Evolutionary conservation across 2,888 invertebrate species (phyloP).

Genomic region (Pristionchus arcanus): DNA sequence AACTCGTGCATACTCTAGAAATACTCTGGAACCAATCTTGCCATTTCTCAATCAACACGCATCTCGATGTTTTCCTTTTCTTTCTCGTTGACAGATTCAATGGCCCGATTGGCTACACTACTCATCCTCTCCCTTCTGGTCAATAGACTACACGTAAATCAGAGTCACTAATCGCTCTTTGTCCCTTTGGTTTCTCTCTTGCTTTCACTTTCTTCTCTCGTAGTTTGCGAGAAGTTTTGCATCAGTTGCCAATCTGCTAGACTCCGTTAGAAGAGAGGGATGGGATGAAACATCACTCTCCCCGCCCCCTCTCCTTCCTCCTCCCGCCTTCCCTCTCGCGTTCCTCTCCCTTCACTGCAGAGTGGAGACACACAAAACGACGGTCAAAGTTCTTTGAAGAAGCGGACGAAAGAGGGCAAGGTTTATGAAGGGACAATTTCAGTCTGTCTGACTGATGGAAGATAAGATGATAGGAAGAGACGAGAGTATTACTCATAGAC

Average conservation of each 20-base stretch:
- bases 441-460: too few species aligned
- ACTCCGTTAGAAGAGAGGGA: neutral
- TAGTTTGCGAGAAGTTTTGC: neutral
- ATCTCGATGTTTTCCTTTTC: neutral
- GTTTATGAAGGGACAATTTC: neutral
- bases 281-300: neutral
- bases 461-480: too few species aligned
- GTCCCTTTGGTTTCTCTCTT: neutral
- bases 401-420: neutral
- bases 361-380: neutral
- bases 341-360: neutral
- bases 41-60: neutral
- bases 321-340: neutral
- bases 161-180: neutral
- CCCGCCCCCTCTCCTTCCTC: neutral
- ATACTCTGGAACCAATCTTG: neutral
- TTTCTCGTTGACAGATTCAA: neutral
- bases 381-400: neutral
- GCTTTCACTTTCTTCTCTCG: conserved; percentile 9
- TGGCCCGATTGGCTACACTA: conserved; percentile 14
- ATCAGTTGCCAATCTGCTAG: neutral
- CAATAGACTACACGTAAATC: neutral
- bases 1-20: neutral
- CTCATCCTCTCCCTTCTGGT: neutral
- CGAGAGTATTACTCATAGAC: too few species aligned